These are phyloP conservation scores for Limnephilus marmoratus DNA, from an alignment of 2,888 invertebrate species.

Conservation along the genomic window DNA sequence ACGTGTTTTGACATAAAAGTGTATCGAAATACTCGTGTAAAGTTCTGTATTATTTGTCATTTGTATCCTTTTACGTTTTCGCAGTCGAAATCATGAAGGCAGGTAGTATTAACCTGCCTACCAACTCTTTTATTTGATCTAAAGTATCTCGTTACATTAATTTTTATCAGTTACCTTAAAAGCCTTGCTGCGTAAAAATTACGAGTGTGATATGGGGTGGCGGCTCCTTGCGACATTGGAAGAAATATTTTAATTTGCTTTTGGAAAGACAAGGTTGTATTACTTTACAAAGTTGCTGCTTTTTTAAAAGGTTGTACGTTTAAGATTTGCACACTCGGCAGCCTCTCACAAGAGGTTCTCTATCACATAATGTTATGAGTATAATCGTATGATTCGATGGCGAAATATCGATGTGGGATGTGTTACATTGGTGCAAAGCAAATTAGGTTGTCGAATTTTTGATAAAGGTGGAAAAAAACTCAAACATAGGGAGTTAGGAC, in stretches of 20 bases:
- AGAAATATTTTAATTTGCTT: neutral
- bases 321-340: neutral
- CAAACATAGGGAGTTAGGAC: too few relatives aligned
- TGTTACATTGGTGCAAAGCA: neutral
- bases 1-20: neutral
- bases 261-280: neutral
- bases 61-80: neutral
- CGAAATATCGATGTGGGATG: neutral
- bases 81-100: neutral
- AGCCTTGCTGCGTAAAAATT: neutral
- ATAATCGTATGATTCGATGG: neutral
- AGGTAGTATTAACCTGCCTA: neutral
- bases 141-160: neutral
- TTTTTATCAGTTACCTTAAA: neutral
- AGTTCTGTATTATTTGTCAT: neutral
- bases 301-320: neutral
- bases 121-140: neutral
- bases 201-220: neutral
- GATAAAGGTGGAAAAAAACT: too few relatives aligned
- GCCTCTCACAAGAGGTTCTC: neutral
- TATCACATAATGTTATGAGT: neutral
- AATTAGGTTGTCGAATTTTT: too few relatives aligned
- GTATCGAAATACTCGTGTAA: neutral
- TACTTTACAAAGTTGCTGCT: neutral
- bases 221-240: neutral